Evolutionary conservation across 2,113 vertebrate species (phyloP).

Genomic region (Rhineura floridana): DNA sequence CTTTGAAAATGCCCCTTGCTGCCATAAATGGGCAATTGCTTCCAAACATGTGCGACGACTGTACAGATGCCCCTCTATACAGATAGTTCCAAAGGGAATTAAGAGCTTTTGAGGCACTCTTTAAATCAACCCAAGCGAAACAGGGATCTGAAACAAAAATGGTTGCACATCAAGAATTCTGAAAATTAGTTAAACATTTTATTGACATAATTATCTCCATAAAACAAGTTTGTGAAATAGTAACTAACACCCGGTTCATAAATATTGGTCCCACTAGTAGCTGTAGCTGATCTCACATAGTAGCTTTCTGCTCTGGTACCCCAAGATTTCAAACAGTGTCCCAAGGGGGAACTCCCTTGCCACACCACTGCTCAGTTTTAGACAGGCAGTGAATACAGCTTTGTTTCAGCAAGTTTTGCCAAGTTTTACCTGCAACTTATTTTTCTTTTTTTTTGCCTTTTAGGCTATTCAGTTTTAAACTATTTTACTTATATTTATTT

Average conservation of each 20-base stretch:
- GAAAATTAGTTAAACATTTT: background rate
- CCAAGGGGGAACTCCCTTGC: background rate
- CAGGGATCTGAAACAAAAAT: background rate
- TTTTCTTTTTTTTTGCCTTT: background rate
- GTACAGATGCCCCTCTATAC: background rate
- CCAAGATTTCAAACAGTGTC: background rate
- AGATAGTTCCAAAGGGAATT: background rate
- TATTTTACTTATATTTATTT: background rate
- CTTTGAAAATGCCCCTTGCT: background rate
- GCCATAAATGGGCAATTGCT: background rate
- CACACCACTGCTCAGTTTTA: no score
- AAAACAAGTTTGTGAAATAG: conserved; percentile 46
- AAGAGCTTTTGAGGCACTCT: background rate
- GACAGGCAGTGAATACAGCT: background rate
- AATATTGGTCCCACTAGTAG: background rate
- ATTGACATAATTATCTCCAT: conserved; percentile 27
- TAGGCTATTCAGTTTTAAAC: background rate
- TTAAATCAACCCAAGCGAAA: background rate
- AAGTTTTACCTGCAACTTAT: no score
- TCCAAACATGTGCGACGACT: background rate
- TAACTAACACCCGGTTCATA: background rate
- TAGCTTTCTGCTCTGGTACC: background rate
- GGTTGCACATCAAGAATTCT: conserved; percentile 15
- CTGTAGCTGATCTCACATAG: background rate
- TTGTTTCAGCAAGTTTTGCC: background rate